Percentiles rank a stretch among this genome's conserved stretches.
Evolutionary conservation across 92 coral and sea anemone species (phyloP).

Genomic region (Meandrina meandrites): DNA sequence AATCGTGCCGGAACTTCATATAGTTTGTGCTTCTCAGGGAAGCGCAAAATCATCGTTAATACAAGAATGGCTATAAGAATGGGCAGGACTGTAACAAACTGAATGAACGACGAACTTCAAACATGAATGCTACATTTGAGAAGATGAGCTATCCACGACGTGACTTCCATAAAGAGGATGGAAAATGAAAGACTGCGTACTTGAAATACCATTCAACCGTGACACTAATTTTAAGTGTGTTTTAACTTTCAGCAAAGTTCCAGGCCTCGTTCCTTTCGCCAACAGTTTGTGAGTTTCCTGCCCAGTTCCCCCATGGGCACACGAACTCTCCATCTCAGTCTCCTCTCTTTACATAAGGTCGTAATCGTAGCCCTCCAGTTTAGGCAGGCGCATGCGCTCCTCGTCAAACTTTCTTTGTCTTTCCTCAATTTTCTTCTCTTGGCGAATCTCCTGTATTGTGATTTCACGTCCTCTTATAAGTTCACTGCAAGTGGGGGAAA

Average conservation of each 20-base stretch:
- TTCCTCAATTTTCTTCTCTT: slow-evolving; percentile 86
- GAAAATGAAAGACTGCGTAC: too few relatives aligned
- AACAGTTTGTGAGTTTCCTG: background rate
- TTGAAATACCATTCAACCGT: too few relatives aligned
- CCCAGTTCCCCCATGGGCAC: background rate
- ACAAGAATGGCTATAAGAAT: too few relatives aligned
- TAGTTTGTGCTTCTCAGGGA: too few relatives aligned
- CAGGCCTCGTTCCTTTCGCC: background rate
- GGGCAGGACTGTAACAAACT: too few relatives aligned
- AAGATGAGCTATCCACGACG: too few relatives aligned
- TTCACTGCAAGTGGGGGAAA: slow-evolving; percentile 82
- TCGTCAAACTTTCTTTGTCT: slow-evolving; percentile 79
- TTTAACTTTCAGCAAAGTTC: background rate
- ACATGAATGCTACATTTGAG: too few relatives aligned
- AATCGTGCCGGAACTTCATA: too few relatives aligned
- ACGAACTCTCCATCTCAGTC: background rate
- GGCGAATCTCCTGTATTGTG: slow-evolving; percentile 85
- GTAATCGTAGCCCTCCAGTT: slow-evolving; percentile 89
- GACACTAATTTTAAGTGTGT: too few relatives aligned
- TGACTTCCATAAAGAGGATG: too few relatives aligned
- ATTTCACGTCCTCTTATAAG: slow-evolving; percentile 94
- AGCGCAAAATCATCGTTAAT: too few relatives aligned
- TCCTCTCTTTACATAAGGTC: slow-evolving; percentile 69
- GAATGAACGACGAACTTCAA: too few relatives aligned
- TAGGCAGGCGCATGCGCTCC: slow-evolving; percentile 87